Evolutionary conservation across 2,797 vertebrate species (phyloP).

Genomic region (Orientallactaga sibirica): DNA sequence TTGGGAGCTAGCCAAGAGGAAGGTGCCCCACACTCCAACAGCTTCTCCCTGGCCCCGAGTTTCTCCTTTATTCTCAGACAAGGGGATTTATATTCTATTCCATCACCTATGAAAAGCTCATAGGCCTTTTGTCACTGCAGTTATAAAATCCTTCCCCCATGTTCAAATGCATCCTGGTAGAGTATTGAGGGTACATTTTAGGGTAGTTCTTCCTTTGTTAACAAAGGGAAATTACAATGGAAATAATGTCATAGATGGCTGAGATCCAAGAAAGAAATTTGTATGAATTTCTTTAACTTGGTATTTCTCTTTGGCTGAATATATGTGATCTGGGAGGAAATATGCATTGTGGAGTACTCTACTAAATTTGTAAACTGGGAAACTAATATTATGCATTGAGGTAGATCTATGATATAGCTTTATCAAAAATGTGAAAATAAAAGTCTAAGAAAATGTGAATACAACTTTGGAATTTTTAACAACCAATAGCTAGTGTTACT

Average conservation of each 20-base stretch:
- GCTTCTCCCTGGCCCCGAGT: not conserved
- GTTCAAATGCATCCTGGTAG: not conserved
- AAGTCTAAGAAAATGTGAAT: conserved; percentile 45
- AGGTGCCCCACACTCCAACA: not conserved
- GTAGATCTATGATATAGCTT: conserved; percentile 26
- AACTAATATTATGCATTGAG: conserved; percentile 66
- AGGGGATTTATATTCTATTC: not conserved
- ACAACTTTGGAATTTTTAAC: conserved; percentile 35
- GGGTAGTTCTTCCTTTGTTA: not conserved
- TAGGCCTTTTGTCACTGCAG: not conserved
- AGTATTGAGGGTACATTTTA: not conserved
- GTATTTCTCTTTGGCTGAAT: conserved; percentile 17
- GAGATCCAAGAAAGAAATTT: conserved; percentile 43
- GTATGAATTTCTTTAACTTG: conserved; percentile 33
- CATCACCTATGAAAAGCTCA: not conserved
- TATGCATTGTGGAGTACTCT: not conserved
- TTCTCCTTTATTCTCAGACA: not conserved
- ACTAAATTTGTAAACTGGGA: conserved; percentile 44
- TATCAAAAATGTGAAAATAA: conserved; percentile 55
- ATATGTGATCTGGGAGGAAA: conserved; percentile 30
- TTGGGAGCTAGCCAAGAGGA: not conserved
- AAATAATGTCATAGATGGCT: conserved; percentile 20
- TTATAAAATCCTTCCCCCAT: not conserved
- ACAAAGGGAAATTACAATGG: not conserved
- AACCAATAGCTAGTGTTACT: not conserved